Percentiles rank a stretch among this genome's conserved stretches.
These are phyloP conservation scores for Aleadryas rufinucha DNA, from an alignment of 2,113 vertebrate genomes.

Conservation along the genomic window DNA sequence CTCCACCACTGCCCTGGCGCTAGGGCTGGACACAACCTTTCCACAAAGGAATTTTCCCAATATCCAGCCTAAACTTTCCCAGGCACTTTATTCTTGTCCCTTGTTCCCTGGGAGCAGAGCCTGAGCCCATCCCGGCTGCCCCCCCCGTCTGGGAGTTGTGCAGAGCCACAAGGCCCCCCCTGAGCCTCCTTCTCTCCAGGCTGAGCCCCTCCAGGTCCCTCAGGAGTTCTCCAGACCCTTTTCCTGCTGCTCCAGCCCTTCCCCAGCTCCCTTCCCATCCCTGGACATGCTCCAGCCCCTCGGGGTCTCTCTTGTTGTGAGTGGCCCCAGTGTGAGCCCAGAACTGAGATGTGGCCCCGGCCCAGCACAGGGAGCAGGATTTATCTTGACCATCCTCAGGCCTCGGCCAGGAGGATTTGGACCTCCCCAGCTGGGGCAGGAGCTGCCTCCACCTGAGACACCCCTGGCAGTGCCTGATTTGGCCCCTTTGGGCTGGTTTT, in stretches of 20 bases:
- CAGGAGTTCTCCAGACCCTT: background rate
- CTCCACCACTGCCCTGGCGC: background rate
- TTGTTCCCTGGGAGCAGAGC: background rate
- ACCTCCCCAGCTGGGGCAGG: background rate
- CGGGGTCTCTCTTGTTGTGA: background rate
- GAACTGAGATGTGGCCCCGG: background rate
- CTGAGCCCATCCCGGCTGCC: fast-evolving
- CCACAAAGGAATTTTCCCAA: background rate
- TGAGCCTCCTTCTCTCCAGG: background rate
- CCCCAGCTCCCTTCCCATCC: background rate
- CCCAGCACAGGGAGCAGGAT: background rate
- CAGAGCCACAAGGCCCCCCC: background rate
- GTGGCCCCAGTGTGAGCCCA: background rate
- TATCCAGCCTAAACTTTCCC: background rate
- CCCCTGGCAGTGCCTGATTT: background rate
- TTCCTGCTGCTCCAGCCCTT: background rate
- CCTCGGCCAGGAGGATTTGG: background rate
- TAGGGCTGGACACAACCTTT: background rate
- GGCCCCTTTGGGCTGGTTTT: background rate
- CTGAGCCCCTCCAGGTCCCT: background rate
- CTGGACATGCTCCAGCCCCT: background rate
- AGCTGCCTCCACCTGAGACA: background rate
- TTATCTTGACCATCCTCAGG: background rate
- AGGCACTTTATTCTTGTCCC: background rate
- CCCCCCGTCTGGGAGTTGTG: background rate